Evolutionary conservation across 2,797 vertebrate species (phyloP).

Genomic region (Enteromius viviparus): DNA sequence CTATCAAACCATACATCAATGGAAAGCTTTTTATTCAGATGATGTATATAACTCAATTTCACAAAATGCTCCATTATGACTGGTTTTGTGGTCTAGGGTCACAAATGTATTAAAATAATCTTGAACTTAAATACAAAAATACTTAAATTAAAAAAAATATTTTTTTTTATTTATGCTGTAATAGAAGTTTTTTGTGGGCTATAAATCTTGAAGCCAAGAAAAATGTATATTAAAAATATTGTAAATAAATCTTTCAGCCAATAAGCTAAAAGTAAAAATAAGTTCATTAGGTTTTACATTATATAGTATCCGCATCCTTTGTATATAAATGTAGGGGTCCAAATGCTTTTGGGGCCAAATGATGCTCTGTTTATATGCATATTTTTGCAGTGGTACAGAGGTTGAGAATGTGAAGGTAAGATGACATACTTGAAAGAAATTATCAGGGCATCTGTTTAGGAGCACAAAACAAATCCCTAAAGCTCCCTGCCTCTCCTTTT

Average conservation of each 20-base stretch:
- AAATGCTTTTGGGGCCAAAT: neutral
- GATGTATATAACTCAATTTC: too few relatives aligned
- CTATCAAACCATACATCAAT: too few relatives aligned
- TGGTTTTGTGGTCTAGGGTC: too few relatives aligned
- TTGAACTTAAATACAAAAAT: too few relatives aligned
- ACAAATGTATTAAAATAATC: neutral
- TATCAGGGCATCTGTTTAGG: slow-evolving; percentile 67
- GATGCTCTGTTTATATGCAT: neutral
- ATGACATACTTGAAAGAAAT: slow-evolving; percentile 64
- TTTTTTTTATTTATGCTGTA: neutral
- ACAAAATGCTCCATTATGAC: too few relatives aligned
- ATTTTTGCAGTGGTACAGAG: neutral
- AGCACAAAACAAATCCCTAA: slow-evolving; percentile 53
- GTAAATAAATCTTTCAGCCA: too few relatives aligned
- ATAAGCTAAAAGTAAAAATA: too few relatives aligned
- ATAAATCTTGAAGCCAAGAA: neutral
- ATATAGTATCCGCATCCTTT: too few relatives aligned
- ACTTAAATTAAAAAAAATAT: too few relatives aligned
- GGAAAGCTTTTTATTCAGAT: too few relatives aligned
- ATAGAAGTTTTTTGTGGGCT: neutral
- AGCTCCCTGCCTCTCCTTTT: slow-evolving; percentile 45
- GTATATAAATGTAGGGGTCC: neutral
- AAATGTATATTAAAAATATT: neutral
- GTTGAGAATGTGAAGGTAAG: slow-evolving; percentile 20
- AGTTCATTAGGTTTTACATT: too few relatives aligned